Percentiles rank a stretch among this genome's conserved stretches.
These are phyloP conservation scores for Caerostris extrusa DNA, from an alignment of 1,140 invertebrate genomes.

Conservation along the genomic window DNA sequence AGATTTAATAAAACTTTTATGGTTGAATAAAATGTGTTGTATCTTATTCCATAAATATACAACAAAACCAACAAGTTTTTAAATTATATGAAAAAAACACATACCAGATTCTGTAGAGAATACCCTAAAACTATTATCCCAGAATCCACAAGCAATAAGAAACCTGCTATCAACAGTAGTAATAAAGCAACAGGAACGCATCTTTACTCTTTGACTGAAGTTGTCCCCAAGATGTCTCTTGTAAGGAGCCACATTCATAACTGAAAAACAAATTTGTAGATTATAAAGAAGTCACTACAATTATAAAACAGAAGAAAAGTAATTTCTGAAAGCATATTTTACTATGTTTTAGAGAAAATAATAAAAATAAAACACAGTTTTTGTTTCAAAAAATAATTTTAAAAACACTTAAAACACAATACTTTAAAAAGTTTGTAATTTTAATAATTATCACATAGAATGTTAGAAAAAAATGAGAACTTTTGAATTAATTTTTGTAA, in stretches of 20 bases:
- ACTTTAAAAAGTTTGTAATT: no score
- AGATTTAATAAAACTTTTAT: no score
- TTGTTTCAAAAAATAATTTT: no score
- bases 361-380: background rate
- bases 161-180: slow-evolving; percentile 98
- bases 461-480: no score
- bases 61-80: background rate
- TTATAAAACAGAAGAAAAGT: background rate
- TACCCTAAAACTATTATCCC: slow-evolving; percentile 99
- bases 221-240: slow-evolving; percentile 96
- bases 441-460: no score
- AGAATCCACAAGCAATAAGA: slow-evolving; percentile 99
- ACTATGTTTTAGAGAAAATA: no score
- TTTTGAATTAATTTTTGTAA: no score
- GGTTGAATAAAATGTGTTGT: background rate
- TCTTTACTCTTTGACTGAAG: slow-evolving; percentile 96
- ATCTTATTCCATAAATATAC: background rate
- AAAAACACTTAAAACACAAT: no score
- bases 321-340: background rate
- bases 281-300: background rate
- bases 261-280: slow-evolving; percentile 60
- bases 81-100: slow-evolving; percentile 19
- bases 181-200: slow-evolving; percentile 96
- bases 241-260: slow-evolving; percentile 81
- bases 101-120: slow-evolving; percentile 97